Percentiles rank a stretch among this genome's conserved stretches.
These are phyloP conservation scores for Tetramorium alpestre DNA, from an alignment of 1,140 invertebrate genomes.

Conservation along the genomic window DNA sequence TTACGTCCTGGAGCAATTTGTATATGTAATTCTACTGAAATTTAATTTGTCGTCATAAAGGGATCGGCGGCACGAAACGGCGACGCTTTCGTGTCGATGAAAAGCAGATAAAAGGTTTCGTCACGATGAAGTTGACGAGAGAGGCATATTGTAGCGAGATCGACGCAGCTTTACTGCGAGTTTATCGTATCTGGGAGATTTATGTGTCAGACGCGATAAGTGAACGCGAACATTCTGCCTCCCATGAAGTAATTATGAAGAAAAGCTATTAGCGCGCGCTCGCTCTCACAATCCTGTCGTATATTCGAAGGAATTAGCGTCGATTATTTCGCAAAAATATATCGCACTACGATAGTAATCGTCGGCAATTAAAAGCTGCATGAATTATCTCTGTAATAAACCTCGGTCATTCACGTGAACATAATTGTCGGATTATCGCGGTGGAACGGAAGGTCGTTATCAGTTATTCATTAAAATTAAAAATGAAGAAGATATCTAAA, in stretches of 20 bases:
- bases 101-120: conserved; percentile 20
- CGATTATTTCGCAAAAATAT: conserved; percentile 2
- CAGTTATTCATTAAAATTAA: neutral
- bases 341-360: neutral
- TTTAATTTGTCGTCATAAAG: conserved; percentile 12
- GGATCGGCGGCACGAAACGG: neutral
- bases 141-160: conserved; percentile 7
- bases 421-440: neutral
- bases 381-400: neutral
- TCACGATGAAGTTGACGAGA: conserved; percentile 1
- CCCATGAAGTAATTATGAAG: conserved; percentile 27
- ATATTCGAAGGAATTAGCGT: neutral
- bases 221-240: neutral
- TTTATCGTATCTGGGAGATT: conserved; percentile 44
- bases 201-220: conserved; percentile 36
- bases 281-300: neutral
- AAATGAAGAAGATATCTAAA: neutral
- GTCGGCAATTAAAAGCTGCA: neutral
- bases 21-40: neutral
- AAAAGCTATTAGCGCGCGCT: conserved; percentile 27
- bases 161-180: neutral
- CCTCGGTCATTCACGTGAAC: neutral
- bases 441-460: neutral
- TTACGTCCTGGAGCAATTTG: neutral
- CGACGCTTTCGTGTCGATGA: neutral